Conservation (phyloP, 1,140 invertebrate genomes). For the Agrypnia vestita region DNA sequence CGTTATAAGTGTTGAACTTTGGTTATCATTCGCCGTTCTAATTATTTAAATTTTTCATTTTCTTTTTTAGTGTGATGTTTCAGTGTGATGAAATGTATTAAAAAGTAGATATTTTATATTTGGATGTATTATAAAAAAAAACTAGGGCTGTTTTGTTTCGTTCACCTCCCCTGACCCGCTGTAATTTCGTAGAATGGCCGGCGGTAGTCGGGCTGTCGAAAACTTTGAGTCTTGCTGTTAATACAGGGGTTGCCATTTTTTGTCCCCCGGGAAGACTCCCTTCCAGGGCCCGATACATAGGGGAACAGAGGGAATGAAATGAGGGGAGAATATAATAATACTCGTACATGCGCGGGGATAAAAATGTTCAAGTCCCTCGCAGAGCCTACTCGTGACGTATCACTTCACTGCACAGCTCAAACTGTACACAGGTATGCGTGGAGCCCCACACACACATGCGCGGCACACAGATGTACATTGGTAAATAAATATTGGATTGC, state of each 20-base stretch:
- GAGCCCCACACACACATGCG: too few relatives aligned
- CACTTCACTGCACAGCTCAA: slow-evolving; percentile 13
- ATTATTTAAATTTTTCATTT: too few relatives aligned
- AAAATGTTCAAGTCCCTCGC: slow-evolving; percentile 53
- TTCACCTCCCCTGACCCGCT: slow-evolving; percentile 25
- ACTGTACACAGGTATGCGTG: too few relatives aligned
- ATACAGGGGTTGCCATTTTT: slow-evolving; percentile 58
- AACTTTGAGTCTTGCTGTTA: slow-evolving; percentile 60
- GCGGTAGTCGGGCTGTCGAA: slow-evolving; percentile 51
- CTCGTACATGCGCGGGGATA: slow-evolving; percentile 37
- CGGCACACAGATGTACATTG: too few relatives aligned
- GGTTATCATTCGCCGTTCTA: too few relatives aligned
- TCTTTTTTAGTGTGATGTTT: too few relatives aligned
- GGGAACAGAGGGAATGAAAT: slow-evolving; percentile 34
- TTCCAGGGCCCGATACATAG: slow-evolving; percentile 25
- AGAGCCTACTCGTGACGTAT: slow-evolving; percentile 31
- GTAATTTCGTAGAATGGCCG: slow-evolving; percentile 55
- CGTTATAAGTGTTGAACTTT: too few relatives aligned
- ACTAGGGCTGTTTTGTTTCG: not conserved
- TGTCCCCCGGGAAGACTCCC: slow-evolving; percentile 51
- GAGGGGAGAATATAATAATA: slow-evolving; percentile 40
- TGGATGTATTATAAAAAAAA: not conserved
- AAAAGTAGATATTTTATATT: too few relatives aligned
- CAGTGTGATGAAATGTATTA: too few relatives aligned
- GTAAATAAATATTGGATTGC: too few relatives aligned